These are phyloP conservation scores for Scleropages formosus DNA, from an alignment of 2,797 vertebrate species.

Conservation along the genomic window DNA sequence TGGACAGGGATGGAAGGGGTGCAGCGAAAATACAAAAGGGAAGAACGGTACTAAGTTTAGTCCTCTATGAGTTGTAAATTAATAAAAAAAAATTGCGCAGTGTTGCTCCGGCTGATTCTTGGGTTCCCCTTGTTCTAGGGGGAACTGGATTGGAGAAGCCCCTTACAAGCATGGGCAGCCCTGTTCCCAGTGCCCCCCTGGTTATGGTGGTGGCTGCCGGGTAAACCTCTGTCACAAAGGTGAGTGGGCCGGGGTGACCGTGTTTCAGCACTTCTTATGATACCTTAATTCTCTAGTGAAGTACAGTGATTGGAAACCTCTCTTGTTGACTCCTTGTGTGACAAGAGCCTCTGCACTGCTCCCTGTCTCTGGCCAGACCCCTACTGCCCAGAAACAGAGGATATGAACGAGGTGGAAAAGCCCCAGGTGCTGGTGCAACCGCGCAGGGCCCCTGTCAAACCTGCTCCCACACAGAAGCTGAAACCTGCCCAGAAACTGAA, in stretches of 20 bases:
- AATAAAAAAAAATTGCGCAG: too few species aligned
- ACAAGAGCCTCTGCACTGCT: not conserved
- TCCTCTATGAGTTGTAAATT: too few species aligned
- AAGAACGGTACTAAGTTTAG: slow-evolving; percentile 43
- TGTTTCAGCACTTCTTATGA: not conserved
- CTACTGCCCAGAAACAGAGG: slow-evolving; percentile 70
- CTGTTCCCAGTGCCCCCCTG: slow-evolving; percentile 82
- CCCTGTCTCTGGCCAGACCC: slow-evolving; percentile 45
- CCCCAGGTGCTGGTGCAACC: slow-evolving; percentile 59
- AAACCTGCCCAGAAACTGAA: slow-evolving; percentile 55
- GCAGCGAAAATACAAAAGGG: slow-evolving; percentile 38
- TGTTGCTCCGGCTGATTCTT: slow-evolving; percentile 1
- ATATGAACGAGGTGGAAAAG: slow-evolving; percentile 90
- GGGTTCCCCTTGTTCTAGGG: slow-evolving; percentile 57
- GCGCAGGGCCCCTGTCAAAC: slow-evolving; percentile 56
- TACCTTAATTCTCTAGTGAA: not conserved
- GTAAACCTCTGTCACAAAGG: slow-evolving; percentile 89
- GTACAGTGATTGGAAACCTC: too few species aligned
- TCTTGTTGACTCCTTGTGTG: slow-evolving; percentile 5
- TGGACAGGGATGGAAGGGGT: not conserved
- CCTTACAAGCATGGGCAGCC: slow-evolving; percentile 84
- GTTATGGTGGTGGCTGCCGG: slow-evolving; percentile 80
- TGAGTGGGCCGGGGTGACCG: slow-evolving; percentile 43
- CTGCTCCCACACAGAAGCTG: slow-evolving; percentile 51
- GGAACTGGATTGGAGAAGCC: slow-evolving; percentile 90